A percentile compares a stretch with the other conserved stretches of the same genome.
These are phyloP conservation scores for Masticophis lateralis DNA, from an alignment of 2,797 vertebrate genomes.

Conservation along the genomic window DNA sequence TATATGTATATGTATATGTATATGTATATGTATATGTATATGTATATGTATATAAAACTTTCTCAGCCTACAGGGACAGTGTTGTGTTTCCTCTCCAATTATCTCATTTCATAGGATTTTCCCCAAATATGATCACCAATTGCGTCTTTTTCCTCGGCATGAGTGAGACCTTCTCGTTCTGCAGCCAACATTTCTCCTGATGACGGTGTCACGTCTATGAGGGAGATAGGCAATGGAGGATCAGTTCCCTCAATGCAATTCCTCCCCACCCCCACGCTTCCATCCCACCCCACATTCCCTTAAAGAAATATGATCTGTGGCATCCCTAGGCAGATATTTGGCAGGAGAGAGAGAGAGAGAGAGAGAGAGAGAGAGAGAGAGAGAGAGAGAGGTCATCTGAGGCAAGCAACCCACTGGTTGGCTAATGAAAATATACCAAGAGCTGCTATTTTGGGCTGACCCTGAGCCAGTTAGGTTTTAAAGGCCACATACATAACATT, in stretches of 20 bases:
- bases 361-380: too few species aligned
- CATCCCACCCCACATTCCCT: neutral
- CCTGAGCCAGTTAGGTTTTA: neutral
- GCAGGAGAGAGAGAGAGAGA: neutral
- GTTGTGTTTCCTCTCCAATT: neutral
- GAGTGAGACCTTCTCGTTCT: neutral
- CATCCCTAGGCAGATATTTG: neutral
- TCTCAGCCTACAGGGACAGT: neutral
- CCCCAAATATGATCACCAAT: neutral
- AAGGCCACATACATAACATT: neutral
- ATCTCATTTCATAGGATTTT: neutral
- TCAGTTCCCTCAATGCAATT: neutral
- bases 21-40: too few species aligned
- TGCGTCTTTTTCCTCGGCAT: neutral
- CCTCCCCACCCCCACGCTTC: neutral
- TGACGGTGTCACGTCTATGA: conserved; percentile 1
- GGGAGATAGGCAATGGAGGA: neutral
- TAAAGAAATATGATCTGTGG: neutral
- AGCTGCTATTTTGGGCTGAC: neutral
- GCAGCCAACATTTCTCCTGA: neutral
- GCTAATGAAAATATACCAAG: neutral
- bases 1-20: too few species aligned
- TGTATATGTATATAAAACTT: too few species aligned
- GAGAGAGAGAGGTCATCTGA: too few species aligned
- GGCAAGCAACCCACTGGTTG: neutral